Conservation (phyloP, 2,113 vertebrate genomes). For the Centropristis striata region DNA sequence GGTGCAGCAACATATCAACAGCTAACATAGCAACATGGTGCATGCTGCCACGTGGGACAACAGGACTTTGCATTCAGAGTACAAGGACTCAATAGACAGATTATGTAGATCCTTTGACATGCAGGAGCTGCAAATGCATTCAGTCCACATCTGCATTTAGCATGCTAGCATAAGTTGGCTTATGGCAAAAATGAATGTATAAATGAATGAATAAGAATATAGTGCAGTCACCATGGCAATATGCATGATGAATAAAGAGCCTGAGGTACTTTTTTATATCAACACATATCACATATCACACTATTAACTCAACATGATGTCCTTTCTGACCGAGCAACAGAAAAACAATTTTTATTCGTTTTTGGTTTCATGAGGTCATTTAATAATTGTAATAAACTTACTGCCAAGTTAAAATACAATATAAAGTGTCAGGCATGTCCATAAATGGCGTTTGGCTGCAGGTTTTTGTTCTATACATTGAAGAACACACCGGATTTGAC, state of each 20-base stretch:
- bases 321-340: not conserved
- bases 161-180: conserved; percentile 24
- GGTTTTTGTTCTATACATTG: no score
- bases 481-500: no score
- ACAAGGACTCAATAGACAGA: conserved; percentile 33
- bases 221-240: not conserved
- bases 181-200: conserved; percentile 13
- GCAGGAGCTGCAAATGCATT: conserved; percentile 7
- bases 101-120: conserved; percentile 49
- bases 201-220: conserved; percentile 31
- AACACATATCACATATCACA: conserved; percentile 3
- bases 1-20: conserved; percentile 13
- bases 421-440: no score
- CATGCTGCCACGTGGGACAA: not conserved
- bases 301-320: not conserved
- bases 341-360: not conserved
- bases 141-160: conserved; percentile 22
- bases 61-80: conserved; percentile 14
- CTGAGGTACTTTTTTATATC: conserved; percentile 25
- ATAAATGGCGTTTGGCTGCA: no score
- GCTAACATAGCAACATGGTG: not conserved
- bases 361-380: not conserved
- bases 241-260: conserved; percentile 3
- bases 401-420: not conserved
- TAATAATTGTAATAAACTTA: not conserved